phyloP scores from a whole-genome alignment of 2,113 vertebrate species.

The Prietella phreatophila region DNA sequence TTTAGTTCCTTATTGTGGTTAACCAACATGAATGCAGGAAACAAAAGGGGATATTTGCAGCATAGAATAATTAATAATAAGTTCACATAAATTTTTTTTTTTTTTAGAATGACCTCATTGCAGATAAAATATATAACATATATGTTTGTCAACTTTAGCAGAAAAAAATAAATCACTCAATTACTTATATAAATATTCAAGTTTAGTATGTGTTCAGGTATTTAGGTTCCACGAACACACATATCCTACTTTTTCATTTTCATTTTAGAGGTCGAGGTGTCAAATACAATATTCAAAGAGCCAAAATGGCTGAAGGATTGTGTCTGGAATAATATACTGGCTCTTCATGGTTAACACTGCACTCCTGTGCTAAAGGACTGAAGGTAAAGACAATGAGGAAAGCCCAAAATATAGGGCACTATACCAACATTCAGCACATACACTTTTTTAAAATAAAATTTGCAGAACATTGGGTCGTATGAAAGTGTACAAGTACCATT shows the following conservation, averaged over 20 bases:
- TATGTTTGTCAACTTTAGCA: not conserved
- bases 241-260: not conserved
- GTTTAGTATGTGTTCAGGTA: not conserved
- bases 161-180: not conserved
- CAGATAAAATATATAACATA: not conserved
- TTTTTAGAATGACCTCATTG: not conserved
- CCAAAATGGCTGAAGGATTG: not conserved
- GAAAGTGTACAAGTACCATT: not conserved
- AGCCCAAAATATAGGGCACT: not conserved
- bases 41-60: not conserved
- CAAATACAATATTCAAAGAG: not conserved
- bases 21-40: not conserved
- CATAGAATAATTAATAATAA: not conserved
- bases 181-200: not conserved
- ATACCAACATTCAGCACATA: not conserved
- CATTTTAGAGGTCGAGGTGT: not conserved
- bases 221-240: not conserved
- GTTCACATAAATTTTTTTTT: not conserved
- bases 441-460: not conserved
- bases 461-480: not conserved
- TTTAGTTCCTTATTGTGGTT: not conserved
- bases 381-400: not conserved
- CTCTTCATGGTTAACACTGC: not conserved
- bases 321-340: not conserved
- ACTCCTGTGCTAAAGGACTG: not conserved